Conservation (phyloP, 2,888 invertebrate genomes). For the Aporophyla nigra region DNA sequence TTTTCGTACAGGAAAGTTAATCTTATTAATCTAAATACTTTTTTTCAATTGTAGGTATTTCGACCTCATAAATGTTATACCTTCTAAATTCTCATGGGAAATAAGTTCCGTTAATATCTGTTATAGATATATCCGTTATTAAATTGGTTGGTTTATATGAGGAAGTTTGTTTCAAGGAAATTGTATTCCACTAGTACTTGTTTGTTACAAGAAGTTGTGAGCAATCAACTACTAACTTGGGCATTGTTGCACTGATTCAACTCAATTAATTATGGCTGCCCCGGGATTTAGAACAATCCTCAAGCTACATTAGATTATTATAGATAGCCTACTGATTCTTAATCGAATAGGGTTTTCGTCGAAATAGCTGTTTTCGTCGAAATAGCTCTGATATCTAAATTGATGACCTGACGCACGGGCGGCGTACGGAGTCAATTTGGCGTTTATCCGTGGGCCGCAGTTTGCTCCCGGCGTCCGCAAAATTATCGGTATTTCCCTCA, state of each 20-base stretch:
- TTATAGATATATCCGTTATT: constrained; percentile 1
- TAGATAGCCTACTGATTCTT: constrained; percentile 15
- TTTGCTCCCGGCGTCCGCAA: constrained; percentile 4
- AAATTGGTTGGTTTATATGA: background rate
- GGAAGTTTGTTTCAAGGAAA: constrained; percentile 31
- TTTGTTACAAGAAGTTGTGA: constrained; percentile 40
- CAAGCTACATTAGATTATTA: constrained; percentile 9
- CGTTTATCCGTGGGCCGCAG: constrained; percentile 8
- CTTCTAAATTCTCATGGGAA: background rate
- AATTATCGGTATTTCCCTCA: constrained; percentile 4
- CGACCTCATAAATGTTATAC: background rate
- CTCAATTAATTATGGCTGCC: constrained; percentile 46
- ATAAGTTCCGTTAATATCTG: background rate
- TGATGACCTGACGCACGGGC: background rate
- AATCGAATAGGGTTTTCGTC: constrained; percentile 17
- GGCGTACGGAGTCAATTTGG: background rate
- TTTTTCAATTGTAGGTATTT: constrained; percentile 27
- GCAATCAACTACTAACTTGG: constrained; percentile 54
- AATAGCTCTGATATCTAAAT: constrained; percentile 15
- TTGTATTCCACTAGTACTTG: constrained; percentile 27
- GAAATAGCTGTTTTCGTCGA: constrained; percentile 10
- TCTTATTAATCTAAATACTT: constrained; percentile 45
- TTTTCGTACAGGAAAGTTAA: constrained; percentile 30
- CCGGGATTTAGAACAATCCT: constrained; percentile 7
- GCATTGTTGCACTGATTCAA: constrained; percentile 54